Evolutionary conservation across 2,888 invertebrate genomes (phyloP), one percentile per base, ranked within the genome.

Genomic region (Ochropleura plecta): DNA sequence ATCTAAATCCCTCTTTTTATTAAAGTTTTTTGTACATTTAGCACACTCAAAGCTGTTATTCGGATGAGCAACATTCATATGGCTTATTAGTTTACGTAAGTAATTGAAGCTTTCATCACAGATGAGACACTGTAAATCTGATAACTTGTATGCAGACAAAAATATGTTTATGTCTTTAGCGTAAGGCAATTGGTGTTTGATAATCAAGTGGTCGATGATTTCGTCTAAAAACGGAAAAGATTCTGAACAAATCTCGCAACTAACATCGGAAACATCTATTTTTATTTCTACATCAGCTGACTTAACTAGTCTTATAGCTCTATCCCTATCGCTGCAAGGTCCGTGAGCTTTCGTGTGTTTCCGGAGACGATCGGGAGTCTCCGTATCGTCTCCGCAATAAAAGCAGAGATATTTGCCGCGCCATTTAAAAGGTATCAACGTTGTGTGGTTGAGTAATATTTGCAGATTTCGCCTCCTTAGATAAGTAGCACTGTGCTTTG

Each of bases 391-490:
- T 3, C 94, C 94, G 73, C 96, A 96, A 87, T 93, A 95, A 87
- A 94, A 95, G 78, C 96, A 96, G 79, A 94, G 85, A 78, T 93
- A 95, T 89, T 93, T 94, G 0, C 93, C 92, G 0, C 94, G 91
- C 92, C 93, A 95, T 90, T 95, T 95, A 88, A 96, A 95, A 2
- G 96, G 96, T 79, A 95, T 90, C 59, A 95, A 83, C 0, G 95
- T 90, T 3, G 96, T 95, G 84, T 95, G 93, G 93, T 95, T 95
- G 92, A 96, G 94, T 62, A 96, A 85, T 75, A 92, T 92, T 85
- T 91, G 90, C 74, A 95, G 94, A 85, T 95, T 95, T 84, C 73
- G 80, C 74, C 86, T 85, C 74, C 90, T 89, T 78, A 86, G 76
- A 82, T 83, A 86, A 85, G 85, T 89, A 78, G 83, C 86, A 86